Percentiles rank a stretch among this genome's conserved stretches.
Evolutionary conservation across 2,113 vertebrate species (phyloP).

Genomic region (Misgurnus mizolepis): DNA sequence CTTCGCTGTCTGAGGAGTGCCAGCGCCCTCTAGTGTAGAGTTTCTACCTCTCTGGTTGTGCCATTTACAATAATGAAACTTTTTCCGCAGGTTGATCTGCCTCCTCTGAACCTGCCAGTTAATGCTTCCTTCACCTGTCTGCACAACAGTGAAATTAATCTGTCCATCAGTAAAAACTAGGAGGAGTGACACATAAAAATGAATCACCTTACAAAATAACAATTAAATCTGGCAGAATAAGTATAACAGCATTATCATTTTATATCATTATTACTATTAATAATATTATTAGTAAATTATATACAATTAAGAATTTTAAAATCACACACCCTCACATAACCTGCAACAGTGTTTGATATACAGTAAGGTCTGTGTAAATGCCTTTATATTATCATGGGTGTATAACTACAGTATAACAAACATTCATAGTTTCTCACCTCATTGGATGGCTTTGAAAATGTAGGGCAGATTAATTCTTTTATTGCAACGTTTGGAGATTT

Average conservation of each 20-base stretch:
- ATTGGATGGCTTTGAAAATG: constrained; percentile 15
- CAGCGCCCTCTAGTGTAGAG: constrained; percentile 25
- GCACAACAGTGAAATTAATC: not conserved
- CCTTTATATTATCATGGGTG: not conserved
- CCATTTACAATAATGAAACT: not conserved
- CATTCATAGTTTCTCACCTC: constrained; percentile 22
- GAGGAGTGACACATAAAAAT: no score
- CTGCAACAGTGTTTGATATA: not conserved
- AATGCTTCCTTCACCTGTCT: constrained; percentile 33
- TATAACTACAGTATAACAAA: not conserved
- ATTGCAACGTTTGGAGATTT: constrained; percentile 42
- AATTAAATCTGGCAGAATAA: no score
- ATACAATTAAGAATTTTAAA: no score
- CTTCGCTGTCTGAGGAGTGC: not conserved
- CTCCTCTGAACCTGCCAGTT: constrained; percentile 53
- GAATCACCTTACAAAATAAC: no score
- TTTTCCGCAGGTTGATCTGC: constrained; percentile 50
- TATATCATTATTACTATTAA: no score
- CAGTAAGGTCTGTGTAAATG: not conserved
- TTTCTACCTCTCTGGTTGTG: not conserved
- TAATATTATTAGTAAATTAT: no score
- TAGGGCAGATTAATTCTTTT: constrained; percentile 48
- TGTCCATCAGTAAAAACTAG: no score
- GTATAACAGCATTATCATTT: no score
- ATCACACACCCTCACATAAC: not conserved